Base-by-base conservation (phyloP, 2,113 vertebrate species). In the Istiophorus platypterus region DNA sequence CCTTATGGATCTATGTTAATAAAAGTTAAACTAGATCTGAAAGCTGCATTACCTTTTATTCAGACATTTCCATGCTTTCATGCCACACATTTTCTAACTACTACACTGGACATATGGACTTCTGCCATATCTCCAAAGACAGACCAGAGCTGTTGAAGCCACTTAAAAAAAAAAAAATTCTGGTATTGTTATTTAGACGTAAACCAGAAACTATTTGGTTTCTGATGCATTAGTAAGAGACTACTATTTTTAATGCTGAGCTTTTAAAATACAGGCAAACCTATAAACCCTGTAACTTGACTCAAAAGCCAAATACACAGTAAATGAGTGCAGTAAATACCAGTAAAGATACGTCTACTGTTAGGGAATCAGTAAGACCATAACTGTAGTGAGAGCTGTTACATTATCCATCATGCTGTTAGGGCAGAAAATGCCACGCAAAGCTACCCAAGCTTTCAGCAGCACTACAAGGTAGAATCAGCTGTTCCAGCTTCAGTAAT, bases 401-500 rank as follows among this genome's bases (percentile, higher is more conserved):
- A 17, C 11, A 41, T 52, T 39, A 49, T 39, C 72, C 31, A 3
- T 80, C 91, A 94, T 92, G 92, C 89, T 85, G 84, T 89, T 88
- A 85, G 75, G 68, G 29, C 29, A 61, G 49, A 75, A 70, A 72
- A 63, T 24, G 63, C 42, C 56, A 77, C 20, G 20, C 78, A 61
- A 22, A 74, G 64, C 78, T 65, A 41, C 61, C 58, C 13, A 72
- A 85, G 76, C 85, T 78, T 74, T 80, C 34, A 62, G 69, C 71
- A 47, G 57, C 72, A 41, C 31, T 27, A 72, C 14, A 59, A 56
- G 7, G 56, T 58, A 42, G 68, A 69, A 59, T 51, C 70, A 78
- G 81, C 69, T 39, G 67, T n/a, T 41, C 73, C 14, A 59, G 71
- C 51, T 26, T 75, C 57, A 57, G 34, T 57, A 18, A 62, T 3